A percentile compares a stretch with the other conserved stretches of the same genome.
These are phyloP conservation scores for Florisuga fusca DNA, from an alignment of 2,797 vertebrate genomes.

Conservation along the genomic window DNA sequence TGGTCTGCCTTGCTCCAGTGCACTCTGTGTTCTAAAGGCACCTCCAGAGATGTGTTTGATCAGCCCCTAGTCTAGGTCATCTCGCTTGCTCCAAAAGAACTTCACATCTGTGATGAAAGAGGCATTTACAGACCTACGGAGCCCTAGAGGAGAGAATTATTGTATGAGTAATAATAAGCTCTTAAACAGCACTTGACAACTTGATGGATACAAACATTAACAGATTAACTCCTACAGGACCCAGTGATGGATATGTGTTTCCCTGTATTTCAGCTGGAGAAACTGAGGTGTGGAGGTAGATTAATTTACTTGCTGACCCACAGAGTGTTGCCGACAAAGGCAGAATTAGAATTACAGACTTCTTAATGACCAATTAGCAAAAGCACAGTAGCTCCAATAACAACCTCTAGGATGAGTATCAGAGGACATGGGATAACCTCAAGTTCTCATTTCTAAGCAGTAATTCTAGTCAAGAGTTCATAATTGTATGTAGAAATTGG, in stretches of 20 bases:
- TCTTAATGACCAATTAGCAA: slow-evolving; percentile 58
- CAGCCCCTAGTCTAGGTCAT: background rate
- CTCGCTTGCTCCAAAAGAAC: background rate
- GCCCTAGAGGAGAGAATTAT: slow-evolving; percentile 58
- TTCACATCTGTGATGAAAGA: background rate
- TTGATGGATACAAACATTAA: slow-evolving; percentile 71
- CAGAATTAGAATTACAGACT: slow-evolving; percentile 26
- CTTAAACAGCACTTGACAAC: slow-evolving; percentile 68
- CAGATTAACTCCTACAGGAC: slow-evolving; percentile 67
- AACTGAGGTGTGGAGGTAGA: slow-evolving; percentile 46
- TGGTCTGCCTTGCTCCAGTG: background rate
- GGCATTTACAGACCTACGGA: slow-evolving; percentile 21
- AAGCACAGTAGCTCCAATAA: background rate
- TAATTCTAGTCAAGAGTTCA: background rate
- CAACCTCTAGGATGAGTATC: background rate
- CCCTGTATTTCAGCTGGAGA: slow-evolving; percentile 30
- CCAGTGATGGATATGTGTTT: slow-evolving; percentile 55
- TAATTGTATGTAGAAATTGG: background rate
- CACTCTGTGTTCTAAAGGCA: rapidly evolving
- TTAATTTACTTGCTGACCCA: slow-evolving; percentile 57
- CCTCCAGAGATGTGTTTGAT: background rate
- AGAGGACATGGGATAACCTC: background rate
- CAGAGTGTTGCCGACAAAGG: slow-evolving; percentile 16
- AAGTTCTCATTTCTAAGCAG: background rate
- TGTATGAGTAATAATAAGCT: slow-evolving; percentile 69